Base-by-base conservation (phyloP, 2,888 invertebrate species). In the Chaetoderma sp. region DNA sequence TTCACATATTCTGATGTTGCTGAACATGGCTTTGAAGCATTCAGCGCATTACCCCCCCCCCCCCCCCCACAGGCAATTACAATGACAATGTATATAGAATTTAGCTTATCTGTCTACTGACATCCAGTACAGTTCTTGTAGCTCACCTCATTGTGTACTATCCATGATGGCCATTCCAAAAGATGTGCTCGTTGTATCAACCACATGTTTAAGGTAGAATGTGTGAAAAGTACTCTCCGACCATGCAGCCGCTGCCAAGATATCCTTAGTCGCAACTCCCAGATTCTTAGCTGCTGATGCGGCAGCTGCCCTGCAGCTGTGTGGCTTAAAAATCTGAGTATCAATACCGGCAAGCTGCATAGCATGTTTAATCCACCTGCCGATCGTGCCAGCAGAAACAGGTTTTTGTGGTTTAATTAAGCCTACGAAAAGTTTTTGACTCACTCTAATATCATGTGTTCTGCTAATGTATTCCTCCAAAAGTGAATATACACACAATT, bases 401-500 rank as follows among this genome's bases (percentile, higher is more conserved):
- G 23, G 44, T 4, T 42, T 6, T 27, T 57, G 25, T 16, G 58
- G 58, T 44, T 57, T 42, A 16, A 57, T 25, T 10, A 21, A 42
- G 6, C 16, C 25, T 4, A 57, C 16, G 5, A 57, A 57, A 8
- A 57, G 18, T 28, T 23, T 18, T 8, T 21, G 13, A 18, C 4
- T 13, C 27, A 16, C 25, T 23, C 58, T 39, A n/a, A 57, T 6
- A 13, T n/a, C 21, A 4, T 13, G 27, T 23, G 58, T 57, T 6
- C 30, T 6, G 6, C 44, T 23, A 16, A 42, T 13, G 44, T 57
- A 57, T 6, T 10, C 39, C 44, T 57, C 30, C 5, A 57, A 6
- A 16, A 57, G 8, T 23, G 58, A 23, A 39, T 25, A n/a, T 6
- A 57, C 58, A 57, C 58, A 57, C 13, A 57, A 27, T 27, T 18